These are phyloP conservation scores for Gobio occitaniae DNA, from an alignment of 2,797 vertebrate species.

Conservation along the genomic window DNA sequence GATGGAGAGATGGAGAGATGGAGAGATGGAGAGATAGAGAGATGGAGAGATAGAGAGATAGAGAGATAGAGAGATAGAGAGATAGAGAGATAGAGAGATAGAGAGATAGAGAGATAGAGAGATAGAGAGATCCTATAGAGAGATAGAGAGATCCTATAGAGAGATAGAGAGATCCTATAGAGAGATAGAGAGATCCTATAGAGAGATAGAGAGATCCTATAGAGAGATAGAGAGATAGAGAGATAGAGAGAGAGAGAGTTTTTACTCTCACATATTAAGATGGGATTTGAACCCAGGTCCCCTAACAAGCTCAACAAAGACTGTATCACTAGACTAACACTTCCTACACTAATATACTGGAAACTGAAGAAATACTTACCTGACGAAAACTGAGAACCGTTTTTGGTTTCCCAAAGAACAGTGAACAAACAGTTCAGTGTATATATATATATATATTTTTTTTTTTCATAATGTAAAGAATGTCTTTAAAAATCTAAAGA, in stretches of 20 bases:
- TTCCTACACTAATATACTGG: background rate
- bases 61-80: background rate
- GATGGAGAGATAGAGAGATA: background rate
- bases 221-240: too few species aligned
- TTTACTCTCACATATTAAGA: conserved; percentile 9
- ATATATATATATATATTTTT: too few species aligned
- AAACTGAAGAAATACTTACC: conserved; percentile 8
- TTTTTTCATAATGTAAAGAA: background rate
- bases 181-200: too few species aligned
- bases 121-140: background rate
- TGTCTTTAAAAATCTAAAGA: background rate
- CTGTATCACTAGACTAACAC: background rate
- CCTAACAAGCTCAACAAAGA: conserved; percentile 5
- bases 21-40: too few species aligned
- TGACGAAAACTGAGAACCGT: background rate
- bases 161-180: too few species aligned
- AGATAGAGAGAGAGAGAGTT: background rate
- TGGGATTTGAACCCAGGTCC: conserved; percentile 24
- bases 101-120: background rate
- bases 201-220: too few species aligned
- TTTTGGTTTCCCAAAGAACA: background rate
- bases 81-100: background rate
- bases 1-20: too few species aligned
- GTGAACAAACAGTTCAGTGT: background rate
- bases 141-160: too few species aligned